A percentile compares a stretch with the other conserved stretches of the same genome.
phyloP scores from a whole-genome alignment of 92 coral and sea anemone genomes.

The Galaxea fascicularis region DNA sequence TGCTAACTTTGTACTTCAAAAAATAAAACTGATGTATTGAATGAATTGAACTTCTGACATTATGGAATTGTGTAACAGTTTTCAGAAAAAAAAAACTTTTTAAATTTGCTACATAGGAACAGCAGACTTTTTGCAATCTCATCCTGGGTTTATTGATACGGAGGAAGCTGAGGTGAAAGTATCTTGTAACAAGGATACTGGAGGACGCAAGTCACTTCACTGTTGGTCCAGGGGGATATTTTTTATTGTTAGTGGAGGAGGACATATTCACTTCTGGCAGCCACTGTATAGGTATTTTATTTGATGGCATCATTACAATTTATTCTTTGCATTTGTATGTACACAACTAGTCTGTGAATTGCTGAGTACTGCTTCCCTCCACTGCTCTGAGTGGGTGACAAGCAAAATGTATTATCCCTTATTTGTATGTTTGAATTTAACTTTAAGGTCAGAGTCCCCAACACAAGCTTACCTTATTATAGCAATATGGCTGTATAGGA shows the following conservation, averaged over 20 bases:
- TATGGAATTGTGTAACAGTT: too few relatives aligned
- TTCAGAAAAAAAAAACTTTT: too few relatives aligned
- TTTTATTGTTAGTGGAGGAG: conserved; percentile 63
- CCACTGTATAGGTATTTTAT: conserved; percentile 53
- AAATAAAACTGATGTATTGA: background rate
- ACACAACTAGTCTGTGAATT: too few relatives aligned
- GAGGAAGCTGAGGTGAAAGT: conserved; percentile 7
- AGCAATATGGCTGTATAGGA: conserved; percentile 30
- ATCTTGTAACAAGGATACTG: conserved; percentile 64
- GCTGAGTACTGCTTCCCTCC: background rate
- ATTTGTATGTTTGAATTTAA: too few relatives aligned
- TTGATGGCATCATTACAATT: background rate
- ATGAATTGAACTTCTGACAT: too few relatives aligned
- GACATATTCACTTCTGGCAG: conserved; percentile 73
- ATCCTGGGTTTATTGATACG: conserved; percentile 6
- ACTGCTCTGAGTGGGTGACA: background rate
- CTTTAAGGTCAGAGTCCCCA: conserved; percentile 36
- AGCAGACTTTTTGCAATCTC: conserved; percentile 15
- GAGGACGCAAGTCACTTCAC: conserved; percentile 52
- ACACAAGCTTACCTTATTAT: conserved; percentile 35
- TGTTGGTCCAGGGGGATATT: conserved; percentile 65
- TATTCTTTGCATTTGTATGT: background rate
- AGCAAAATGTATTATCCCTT: too few relatives aligned
- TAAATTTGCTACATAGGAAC: background rate
- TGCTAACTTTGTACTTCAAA: background rate